Percentiles rank a stretch among this genome's conserved stretches.
These are phyloP conservation scores for Marisa cornuarietis DNA, from an alignment of 1,140 invertebrate genomes.

Conservation along the genomic window DNA sequence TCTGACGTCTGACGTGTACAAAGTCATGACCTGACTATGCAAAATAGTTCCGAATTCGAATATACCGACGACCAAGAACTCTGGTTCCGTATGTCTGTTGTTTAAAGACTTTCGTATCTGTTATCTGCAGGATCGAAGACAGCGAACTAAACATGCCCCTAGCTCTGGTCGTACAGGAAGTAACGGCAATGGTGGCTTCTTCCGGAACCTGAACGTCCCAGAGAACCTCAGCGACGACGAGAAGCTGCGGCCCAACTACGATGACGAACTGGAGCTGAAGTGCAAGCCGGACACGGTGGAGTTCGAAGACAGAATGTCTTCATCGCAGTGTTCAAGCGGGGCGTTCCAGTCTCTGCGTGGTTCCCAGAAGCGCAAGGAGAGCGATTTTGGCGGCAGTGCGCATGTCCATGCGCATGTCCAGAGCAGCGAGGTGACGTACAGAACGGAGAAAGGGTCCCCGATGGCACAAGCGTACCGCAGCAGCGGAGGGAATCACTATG, in stretches of 20 bases:
- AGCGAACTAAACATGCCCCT: slow-evolving; percentile 5
- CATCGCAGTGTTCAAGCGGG: not conserved
- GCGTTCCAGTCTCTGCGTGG: slow-evolving; percentile 10
- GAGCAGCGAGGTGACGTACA: slow-evolving; percentile 2
- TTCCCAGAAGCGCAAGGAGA: not conserved
- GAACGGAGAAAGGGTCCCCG: slow-evolving; percentile 15
- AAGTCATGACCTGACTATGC: too few species aligned
- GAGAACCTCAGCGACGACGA: slow-evolving; percentile 25
- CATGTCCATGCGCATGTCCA: not conserved
- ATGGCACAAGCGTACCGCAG: slow-evolving; percentile 17
- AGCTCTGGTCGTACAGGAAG: not conserved
- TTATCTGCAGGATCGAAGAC: not conserved
- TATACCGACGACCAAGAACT: too few species aligned
- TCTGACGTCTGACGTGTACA: too few species aligned
- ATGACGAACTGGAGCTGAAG: not conserved
- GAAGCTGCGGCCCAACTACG: slow-evolving; percentile 12
- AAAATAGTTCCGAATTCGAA: too few species aligned
- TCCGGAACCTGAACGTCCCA: slow-evolving; percentile 7
- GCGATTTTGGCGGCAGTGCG: not conserved
- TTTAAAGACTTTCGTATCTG: too few species aligned
- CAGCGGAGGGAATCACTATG: not conserved
- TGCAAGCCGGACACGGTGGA: too few species aligned
- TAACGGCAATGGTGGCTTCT: slow-evolving; percentile 3
- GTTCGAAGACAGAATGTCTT: too few species aligned
- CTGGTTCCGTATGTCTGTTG: too few species aligned